phyloP scores from a whole-genome alignment of 2,888 invertebrate species.

The Apomyelois bistriatella region DNA sequence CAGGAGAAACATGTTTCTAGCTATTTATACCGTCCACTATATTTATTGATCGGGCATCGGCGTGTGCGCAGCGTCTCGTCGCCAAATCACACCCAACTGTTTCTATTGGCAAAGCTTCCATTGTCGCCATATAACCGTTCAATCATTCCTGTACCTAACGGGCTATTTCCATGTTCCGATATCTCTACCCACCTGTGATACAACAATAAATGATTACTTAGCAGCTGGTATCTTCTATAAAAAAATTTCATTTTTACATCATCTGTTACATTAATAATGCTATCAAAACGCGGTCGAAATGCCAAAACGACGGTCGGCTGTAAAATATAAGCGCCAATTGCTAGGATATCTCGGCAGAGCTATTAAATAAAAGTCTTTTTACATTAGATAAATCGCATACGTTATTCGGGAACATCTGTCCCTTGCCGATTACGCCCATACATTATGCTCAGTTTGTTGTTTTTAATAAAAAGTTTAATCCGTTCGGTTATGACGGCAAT shows the following conservation, averaged over 20 bases:
- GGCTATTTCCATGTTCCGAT: constrained; percentile 25
- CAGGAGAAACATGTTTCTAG: constrained; percentile 40
- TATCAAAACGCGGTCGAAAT: constrained; percentile 63
- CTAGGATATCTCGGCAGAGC: constrained; percentile 71
- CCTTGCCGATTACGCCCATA: constrained; percentile 76
- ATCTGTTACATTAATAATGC: constrained; percentile 65
- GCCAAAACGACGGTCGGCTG: constrained; percentile 63
- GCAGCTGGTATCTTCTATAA: constrained; percentile 63
- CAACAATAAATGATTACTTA: constrained; percentile 58
- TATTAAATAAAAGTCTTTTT: constrained; percentile 79
- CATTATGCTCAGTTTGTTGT: constrained; percentile 79
- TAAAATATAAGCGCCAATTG: constrained; percentile 71
- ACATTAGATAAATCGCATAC: constrained; percentile 77
- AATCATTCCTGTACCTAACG: constrained; percentile 35
- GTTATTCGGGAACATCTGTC: constrained; percentile 78
- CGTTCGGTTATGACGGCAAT: constrained; percentile 78
- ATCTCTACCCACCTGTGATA: constrained; percentile 43
- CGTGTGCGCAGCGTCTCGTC: constrained; percentile 33
- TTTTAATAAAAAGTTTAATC: constrained; percentile 80
- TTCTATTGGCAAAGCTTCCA: constrained; percentile 59
- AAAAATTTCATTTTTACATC: constrained; percentile 69
- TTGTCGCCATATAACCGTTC: constrained; percentile 48
- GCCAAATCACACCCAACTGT: constrained; percentile 59
- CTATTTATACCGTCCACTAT: constrained; percentile 49
- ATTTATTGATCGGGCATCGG: constrained; percentile 60